Base-by-base conservation (phyloP, 2,113 vertebrate genomes). In the Macquaria australasica region DNA sequence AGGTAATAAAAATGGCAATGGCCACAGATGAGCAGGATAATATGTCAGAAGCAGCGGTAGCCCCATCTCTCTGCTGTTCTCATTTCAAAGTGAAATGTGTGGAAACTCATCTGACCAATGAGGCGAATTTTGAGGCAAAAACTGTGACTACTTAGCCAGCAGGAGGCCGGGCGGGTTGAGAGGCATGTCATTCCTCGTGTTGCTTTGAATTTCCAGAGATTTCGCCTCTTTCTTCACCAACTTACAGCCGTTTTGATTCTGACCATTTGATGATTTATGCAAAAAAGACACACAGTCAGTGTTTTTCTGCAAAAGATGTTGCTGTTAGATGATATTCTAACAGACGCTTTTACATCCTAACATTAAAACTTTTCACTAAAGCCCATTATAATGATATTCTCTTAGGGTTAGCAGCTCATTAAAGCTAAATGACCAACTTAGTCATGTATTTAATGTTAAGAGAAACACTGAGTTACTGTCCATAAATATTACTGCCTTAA, bases 31-130 rank as follows among this genome's bases (percentile, higher is more conserved):
- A 87, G 67, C 62, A 1, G 79, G 62, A 67, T 73, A 43, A 80
- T 72, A 3, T 55, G 74, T 79, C 68, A 58, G 71, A 34, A 87
- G 76, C 77, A 66, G 84, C 69, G 51, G 79, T 68, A 2, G 75
- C 37, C 3, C 21, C 75, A 6, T 75, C 14, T 64, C 80, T 55
- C 67, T 12, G 63, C 88, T 63, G 73, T 64, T 81, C 77, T 78
- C 82, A 87, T 91, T 90, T 88, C 71, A 83, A 83, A 85, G 86
- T 74, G 83, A 91, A 91, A 90, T 87, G 81, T 87, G 85, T 79
- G 79, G 89, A 91, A 92, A 89, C 53, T 90, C 91, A 87, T 93
- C 83, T 86, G 86, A 87, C 71, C 91, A 83, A 63, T 82, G 87
- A 89, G 82, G 88, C 75, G 64, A 45, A 72, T 25, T 85, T 66